Base-by-base conservation (phyloP, 2,888 invertebrate genomes). In the Agriopis leucophaearia region DNA sequence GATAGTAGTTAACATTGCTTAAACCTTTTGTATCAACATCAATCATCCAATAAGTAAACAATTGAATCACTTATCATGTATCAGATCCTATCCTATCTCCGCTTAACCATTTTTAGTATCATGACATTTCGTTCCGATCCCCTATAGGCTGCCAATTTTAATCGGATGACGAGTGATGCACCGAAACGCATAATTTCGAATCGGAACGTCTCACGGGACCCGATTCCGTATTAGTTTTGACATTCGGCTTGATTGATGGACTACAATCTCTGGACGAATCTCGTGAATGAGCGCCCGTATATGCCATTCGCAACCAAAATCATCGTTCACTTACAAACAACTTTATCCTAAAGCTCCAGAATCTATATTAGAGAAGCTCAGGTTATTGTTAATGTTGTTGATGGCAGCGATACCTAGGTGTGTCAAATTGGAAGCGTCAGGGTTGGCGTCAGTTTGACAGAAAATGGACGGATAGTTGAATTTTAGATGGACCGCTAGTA, bases 241-340 rank as follows among this genome's bases (percentile, higher is more conserved):
- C 94, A 90, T 90, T 90, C 87, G 88, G 88, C 92, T 89, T 94
- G 94, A 94, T 93, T 89, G 94, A 94, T 94, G 89, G 86, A 86
- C 85, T 84, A 88, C 91, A 91, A 94, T 94, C 93, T 89, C 88
- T 87, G 87, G 84, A 82, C 84, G 82, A 85, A 91, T 91, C 91
- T 90, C 82, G 81, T 86, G 87, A 89, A 91, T 89, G 88, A 87
- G 85, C 86, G 82, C 86, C 91, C 91, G 91, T 92, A 92, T 90
- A 84, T 84, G 81, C 65, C 68, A 78, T 75, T 70, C 68, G 71
- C 63, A 64, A 76, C 81, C 76, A 82, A 71, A 16, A 54, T 67
- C 18, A 64, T 65, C 8, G 8, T 65, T 42, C 70, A 16, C 4
- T 18, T 44, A 38, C 1, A 9, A 35, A 27, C n/a, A 9, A 27